Percentiles rank a stretch among this genome's conserved stretches.
phyloP scores from a whole-genome alignment of 1,140 invertebrate genomes.

The Polyergus mexicanus region DNA sequence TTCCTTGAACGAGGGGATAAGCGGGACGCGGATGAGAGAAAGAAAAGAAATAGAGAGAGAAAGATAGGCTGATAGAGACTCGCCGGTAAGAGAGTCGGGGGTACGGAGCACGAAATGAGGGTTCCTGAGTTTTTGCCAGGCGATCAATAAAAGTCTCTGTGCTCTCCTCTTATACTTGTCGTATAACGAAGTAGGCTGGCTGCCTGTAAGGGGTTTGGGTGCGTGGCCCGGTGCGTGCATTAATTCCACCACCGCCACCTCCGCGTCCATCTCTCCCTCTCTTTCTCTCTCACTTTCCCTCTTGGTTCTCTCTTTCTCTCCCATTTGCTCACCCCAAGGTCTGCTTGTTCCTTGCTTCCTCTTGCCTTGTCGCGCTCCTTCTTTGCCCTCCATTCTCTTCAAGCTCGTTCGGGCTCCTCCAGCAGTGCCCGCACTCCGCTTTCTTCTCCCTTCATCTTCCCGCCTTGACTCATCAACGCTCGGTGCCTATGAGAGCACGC shows the following conservation, averaged over 20 bases:
- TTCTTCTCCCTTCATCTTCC: slow-evolving; percentile 79
- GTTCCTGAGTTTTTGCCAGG: slow-evolving; percentile 86
- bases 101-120: slow-evolving; percentile 85
- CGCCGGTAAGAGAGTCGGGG: slow-evolving; percentile 78
- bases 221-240: slow-evolving; percentile 86
- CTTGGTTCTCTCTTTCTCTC: slow-evolving; percentile 23
- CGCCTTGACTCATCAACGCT: slow-evolving; percentile 85
- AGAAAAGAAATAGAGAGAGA: slow-evolving; percentile 70
- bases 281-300: slow-evolving; percentile 6
- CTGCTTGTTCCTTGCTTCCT: slow-evolving; percentile 54
- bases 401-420: slow-evolving; percentile 64
- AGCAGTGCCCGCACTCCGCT: slow-evolving; percentile 44
- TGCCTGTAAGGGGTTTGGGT: slow-evolving; percentile 82
- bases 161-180: slow-evolving; percentile 85
- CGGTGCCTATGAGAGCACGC: slow-evolving; percentile 76
- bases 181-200: slow-evolving; percentile 86
- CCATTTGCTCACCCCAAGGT: slow-evolving; percentile 46
- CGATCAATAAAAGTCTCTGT: slow-evolving; percentile 87
- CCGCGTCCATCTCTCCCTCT: slow-evolving; percentile 67
- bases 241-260: slow-evolving; percentile 84
- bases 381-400: slow-evolving; percentile 67
- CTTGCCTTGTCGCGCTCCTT: slow-evolving; percentile 24
- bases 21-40: slow-evolving; percentile 42
- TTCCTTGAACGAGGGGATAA: slow-evolving; percentile 71
- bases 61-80: slow-evolving; percentile 68